phyloP scores from a whole-genome alignment of 2,888 invertebrate species.

The Rapana venosa region DNA sequence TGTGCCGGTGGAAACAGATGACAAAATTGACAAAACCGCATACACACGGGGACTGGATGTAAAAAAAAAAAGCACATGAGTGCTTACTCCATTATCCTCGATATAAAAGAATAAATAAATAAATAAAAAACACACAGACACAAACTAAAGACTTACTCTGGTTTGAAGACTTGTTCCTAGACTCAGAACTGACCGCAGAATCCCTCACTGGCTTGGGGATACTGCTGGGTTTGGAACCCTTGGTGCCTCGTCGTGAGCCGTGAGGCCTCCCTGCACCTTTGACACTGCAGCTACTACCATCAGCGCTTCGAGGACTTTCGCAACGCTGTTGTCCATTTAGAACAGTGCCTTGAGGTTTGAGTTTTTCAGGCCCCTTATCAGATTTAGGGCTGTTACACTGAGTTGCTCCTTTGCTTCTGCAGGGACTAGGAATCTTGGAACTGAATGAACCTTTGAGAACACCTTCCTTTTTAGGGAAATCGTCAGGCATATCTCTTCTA shows the following conservation, averaged over 20 bases:
- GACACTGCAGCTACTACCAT: neutral
- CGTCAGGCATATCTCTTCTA: too few relatives aligned
- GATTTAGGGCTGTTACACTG: neutral
- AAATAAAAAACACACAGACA: neutral
- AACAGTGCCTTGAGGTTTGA: neutral
- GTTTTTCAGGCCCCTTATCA: neutral
- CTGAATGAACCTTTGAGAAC: neutral
- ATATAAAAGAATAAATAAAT: too few relatives aligned
- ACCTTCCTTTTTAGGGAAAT: neutral
- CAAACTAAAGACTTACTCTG: neutral
- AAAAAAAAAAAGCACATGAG: too few relatives aligned
- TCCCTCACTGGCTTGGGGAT: neutral
- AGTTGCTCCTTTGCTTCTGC: neutral
- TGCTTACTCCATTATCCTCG: too few relatives aligned
- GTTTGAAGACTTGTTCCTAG: neutral
- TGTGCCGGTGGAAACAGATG: too few relatives aligned
- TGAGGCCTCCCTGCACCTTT: neutral
- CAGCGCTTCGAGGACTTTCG: neutral
- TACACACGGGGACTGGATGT: too few relatives aligned
- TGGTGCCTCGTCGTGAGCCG: neutral
- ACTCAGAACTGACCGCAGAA: neutral
- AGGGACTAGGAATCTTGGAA: neutral
- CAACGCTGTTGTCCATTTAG: neutral
- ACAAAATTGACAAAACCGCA: too few relatives aligned
- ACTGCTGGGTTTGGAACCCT: neutral